Evolutionary conservation across 2,113 vertebrate species (phyloP), one percentile per base, ranked within the genome.

Genomic region (Ciconia boyciana): DNA sequence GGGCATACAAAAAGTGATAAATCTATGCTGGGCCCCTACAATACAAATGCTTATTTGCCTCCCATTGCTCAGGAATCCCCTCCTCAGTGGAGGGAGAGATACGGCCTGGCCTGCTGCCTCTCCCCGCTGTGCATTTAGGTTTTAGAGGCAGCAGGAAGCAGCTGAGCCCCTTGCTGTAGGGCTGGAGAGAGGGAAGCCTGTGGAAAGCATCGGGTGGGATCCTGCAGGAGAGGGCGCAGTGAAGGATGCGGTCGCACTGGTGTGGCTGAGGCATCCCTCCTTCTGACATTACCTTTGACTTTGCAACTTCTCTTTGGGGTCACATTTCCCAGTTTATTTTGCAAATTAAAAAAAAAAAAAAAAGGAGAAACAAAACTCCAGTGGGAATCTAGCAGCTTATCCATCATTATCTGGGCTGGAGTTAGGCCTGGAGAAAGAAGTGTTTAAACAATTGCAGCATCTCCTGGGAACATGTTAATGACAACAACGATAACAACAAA

Each of bases 71-170:
- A 57, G 32, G 78, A 66, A n/a, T 32, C 44, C 36, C 13, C 1
- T 55, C 28, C 28, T n/a, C 0, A 0, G 32, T 1, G 2, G 19
- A 78, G 16, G 44, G 58, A n/a, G 51, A 51, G 26, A 24, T 16
- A 17, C 21, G 36, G 18, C 21, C 31, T 0, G 0, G 10, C 31
- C 49, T 2, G 2, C 43, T 48, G 31, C 26, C 49, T 65, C 28
- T 44, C 34, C 16, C 15, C 6, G 2, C 36, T 20, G 11, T 32
- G 26, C 9, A 6, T 60, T 43, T 46, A 71, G 21, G 46, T 36
- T 77, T 71, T 22, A 60, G 57, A 26, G 16, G 16, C 11, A 11
- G 32, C 1, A 1, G 28, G n/a, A 72, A 43, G 21, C 46, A 51
- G 31, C 36, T 39, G 18, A 61, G n/a, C 16, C 25, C 41, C 57